Evolutionary conservation across 2,797 vertebrate genomes (phyloP).

Genomic region (Tangara arthus): DNA sequence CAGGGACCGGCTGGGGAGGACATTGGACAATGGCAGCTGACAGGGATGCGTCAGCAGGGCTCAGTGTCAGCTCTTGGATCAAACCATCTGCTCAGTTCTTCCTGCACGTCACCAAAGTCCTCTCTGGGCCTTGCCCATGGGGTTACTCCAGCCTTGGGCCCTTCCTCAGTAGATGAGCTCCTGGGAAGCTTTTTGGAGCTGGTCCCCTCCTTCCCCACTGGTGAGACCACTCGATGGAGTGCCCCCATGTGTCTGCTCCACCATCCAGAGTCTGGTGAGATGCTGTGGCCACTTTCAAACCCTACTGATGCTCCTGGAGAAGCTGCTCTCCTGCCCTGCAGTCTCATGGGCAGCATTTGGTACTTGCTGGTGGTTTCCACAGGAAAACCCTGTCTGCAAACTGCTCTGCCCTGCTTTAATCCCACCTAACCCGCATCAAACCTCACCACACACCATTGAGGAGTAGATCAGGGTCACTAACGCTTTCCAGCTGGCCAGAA

Average conservation of each 20-base stretch:
- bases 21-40: not conserved
- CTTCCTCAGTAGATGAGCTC: not conserved
- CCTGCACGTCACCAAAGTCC: not conserved
- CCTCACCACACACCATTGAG: not conserved
- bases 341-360: not conserved
- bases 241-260: not conserved
- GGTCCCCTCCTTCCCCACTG: not conserved
- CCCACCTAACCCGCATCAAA: not conserved
- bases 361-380: not conserved
- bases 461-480: not conserved
- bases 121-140: accelerated
- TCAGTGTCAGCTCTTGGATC: not conserved
- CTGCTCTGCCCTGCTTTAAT: not conserved
- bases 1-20: not conserved
- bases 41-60: accelerated
- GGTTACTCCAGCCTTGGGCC: not conserved
- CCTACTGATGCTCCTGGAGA: not conserved
- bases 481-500: not conserved
- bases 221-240: accelerated
- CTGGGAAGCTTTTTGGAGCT: not conserved
- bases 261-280: not conserved
- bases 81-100: not conserved
- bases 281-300: not conserved
- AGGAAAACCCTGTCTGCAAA: not conserved
- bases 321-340: not conserved